Conservation (phyloP, 1,140 invertebrate genomes). For the Drosophila fuyamai region DNA sequence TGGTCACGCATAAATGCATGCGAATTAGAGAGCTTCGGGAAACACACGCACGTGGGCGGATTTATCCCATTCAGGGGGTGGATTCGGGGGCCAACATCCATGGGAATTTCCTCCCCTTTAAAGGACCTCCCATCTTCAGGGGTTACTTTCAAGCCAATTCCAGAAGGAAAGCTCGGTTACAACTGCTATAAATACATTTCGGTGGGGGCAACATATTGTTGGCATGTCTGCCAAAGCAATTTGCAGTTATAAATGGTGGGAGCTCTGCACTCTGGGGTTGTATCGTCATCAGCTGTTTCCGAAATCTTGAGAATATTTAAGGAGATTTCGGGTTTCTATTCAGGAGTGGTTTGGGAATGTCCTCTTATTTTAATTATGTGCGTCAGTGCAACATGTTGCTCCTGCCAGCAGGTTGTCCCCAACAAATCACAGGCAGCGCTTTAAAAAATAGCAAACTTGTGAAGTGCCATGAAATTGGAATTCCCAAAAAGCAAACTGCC, state of each 20-base stretch:
- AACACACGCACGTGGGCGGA: conserved; percentile 54
- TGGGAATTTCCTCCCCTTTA: conserved; percentile 56
- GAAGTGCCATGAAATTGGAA: conserved; percentile 38
- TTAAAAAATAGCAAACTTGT: conserved; percentile 52
- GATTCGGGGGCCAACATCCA: conserved; percentile 32
- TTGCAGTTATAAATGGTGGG: conserved; percentile 69
- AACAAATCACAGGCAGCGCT: conserved; percentile 34
- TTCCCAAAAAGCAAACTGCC: background rate
- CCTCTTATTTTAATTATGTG: conserved; percentile 62
- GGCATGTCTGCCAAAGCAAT: conserved; percentile 68
- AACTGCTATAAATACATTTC: conserved; percentile 70
- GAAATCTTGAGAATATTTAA: conserved; percentile 19
- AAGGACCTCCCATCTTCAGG: conserved; percentile 25
- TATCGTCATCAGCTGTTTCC: conserved; percentile 69
- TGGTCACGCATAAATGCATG: conserved; percentile 83
- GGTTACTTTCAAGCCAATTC: conserved; percentile 56
- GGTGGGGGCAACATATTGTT: conserved; percentile 68
- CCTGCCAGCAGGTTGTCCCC: conserved; percentile 22
- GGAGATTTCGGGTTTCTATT: background rate
- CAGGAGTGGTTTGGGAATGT: conserved; percentile 2
- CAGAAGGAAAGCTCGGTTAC: conserved; percentile 40
- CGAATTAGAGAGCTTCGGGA: conserved; percentile 66
- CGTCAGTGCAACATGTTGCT: conserved; percentile 64
- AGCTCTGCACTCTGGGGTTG: conserved; percentile 32
- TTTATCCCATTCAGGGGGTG: conserved; percentile 25